phyloP scores from a whole-genome alignment of 2,888 invertebrate species.

The Dorcus hopei region DNA sequence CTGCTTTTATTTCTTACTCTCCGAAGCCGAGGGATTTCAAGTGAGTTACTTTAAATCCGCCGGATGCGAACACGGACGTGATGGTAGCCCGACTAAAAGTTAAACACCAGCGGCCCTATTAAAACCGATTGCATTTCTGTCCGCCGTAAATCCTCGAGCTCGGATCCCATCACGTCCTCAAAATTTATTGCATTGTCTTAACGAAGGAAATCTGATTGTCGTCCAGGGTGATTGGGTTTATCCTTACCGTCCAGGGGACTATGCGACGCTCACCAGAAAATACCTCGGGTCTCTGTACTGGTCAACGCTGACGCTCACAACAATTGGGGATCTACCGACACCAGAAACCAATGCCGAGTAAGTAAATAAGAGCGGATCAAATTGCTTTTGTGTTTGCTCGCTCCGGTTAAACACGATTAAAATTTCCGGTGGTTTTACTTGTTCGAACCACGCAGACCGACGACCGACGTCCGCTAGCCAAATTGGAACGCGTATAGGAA shows the following conservation, averaged over 20 bases:
- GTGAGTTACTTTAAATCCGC: constrained; percentile 45
- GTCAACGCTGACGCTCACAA: constrained; percentile 93
- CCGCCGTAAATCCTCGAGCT: not conserved
- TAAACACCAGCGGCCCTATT: not conserved
- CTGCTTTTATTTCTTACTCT: constrained; percentile 93
- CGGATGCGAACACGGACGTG: not conserved
- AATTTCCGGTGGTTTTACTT: no score
- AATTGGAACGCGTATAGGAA: no score
- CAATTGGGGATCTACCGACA: constrained; percentile 93
- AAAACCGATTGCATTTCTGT: not conserved
- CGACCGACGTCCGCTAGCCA: no score
- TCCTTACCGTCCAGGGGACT: constrained; percentile 82
- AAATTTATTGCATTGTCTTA: not conserved
- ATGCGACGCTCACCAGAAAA: constrained; percentile 85
- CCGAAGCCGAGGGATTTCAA: constrained; percentile 85
- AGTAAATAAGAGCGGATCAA: constrained; percentile 53
- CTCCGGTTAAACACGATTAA: no score
- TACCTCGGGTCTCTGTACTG: constrained; percentile 94
- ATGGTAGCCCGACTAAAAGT: not conserved
- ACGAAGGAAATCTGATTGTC: not conserved
- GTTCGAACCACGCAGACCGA: no score
- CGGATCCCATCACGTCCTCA: not conserved
- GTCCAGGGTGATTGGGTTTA: constrained; percentile 84
- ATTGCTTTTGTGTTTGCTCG: no score
- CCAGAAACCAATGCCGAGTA: constrained; percentile 96